Evolutionary conservation across 2,113 vertebrate genomes (phyloP).

Genomic region (Ptyas mucosa): DNA sequence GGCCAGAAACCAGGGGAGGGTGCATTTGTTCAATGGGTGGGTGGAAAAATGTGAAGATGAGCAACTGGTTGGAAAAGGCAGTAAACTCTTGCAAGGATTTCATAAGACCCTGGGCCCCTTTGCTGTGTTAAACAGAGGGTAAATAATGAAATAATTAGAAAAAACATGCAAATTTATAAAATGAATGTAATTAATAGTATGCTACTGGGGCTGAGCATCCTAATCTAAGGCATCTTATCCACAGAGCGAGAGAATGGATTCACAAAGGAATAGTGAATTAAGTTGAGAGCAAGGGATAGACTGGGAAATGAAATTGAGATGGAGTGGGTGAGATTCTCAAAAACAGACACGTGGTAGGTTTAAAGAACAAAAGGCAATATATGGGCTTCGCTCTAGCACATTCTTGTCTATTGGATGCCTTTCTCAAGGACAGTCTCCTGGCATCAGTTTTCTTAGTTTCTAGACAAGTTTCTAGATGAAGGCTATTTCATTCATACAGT

Average conservation of each 20-base stretch:
- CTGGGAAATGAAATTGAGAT: not conserved
- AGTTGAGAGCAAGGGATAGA: not conserved
- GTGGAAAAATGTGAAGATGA: not conserved
- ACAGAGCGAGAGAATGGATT: not conserved
- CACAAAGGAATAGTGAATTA: not conserved
- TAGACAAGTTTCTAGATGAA: not conserved
- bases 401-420: no score
- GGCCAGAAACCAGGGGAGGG: not conserved
- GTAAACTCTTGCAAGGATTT: not conserved
- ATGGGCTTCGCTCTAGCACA: not conserved
- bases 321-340: not conserved
- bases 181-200: not conserved
- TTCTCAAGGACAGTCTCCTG: not conserved
- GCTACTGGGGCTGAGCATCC: not conserved
- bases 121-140: not conserved
- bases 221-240: not conserved
- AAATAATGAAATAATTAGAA: not conserved
- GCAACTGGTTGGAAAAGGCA: not conserved
- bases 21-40: not conserved
- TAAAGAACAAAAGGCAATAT: not conserved
- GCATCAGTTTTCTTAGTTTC: not conserved
- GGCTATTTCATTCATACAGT: not conserved
- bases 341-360: not conserved
- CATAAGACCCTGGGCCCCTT: not conserved
- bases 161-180: not conserved